These are phyloP conservation scores for Bombylius discolor DNA, from an alignment of 2,888 invertebrate genomes.

Conservation along the genomic window DNA sequence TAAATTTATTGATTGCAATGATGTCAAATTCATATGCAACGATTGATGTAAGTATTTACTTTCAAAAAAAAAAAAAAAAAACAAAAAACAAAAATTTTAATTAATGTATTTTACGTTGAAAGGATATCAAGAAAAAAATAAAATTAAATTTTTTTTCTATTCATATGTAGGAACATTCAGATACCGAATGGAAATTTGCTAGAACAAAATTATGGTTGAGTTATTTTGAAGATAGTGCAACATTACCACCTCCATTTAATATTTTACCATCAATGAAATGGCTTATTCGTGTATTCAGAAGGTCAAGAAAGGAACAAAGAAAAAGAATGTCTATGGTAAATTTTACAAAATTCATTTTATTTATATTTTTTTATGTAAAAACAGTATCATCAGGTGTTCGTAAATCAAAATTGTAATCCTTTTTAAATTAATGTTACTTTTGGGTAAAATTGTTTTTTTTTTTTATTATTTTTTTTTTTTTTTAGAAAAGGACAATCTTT, in stretches of 20 bases:
- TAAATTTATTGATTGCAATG: slow-evolving; percentile 94
- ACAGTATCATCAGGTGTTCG: too few species aligned
- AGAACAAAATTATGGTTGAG: slow-evolving; percentile 90
- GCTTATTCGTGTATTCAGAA: slow-evolving; percentile 52
- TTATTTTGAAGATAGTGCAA: slow-evolving; percentile 85
- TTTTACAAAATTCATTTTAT: too few species aligned
- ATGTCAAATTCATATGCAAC: slow-evolving; percentile 93
- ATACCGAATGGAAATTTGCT: slow-evolving; percentile 95
- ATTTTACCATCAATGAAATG: slow-evolving; percentile 80
- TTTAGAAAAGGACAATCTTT: too few species aligned
- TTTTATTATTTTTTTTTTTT: too few species aligned
- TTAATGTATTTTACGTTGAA: background rate
- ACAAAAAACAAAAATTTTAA: too few species aligned
- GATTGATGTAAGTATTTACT: slow-evolving; percentile 55
- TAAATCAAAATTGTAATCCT: too few species aligned
- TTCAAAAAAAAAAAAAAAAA: too few species aligned
- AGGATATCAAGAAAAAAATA: background rate
- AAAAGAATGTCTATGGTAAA: slow-evolving; percentile 30
- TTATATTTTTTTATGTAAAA: too few species aligned
- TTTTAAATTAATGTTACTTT: too few species aligned
- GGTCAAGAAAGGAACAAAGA: slow-evolving; percentile 37
- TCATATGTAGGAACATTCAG: slow-evolving; percentile 65
- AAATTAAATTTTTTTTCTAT: background rate
- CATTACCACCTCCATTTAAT: slow-evolving; percentile 88
- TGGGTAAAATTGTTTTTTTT: too few species aligned